Conservation (phyloP, 2,888 invertebrate species). For the Parascotia fuliginaria region DNA sequence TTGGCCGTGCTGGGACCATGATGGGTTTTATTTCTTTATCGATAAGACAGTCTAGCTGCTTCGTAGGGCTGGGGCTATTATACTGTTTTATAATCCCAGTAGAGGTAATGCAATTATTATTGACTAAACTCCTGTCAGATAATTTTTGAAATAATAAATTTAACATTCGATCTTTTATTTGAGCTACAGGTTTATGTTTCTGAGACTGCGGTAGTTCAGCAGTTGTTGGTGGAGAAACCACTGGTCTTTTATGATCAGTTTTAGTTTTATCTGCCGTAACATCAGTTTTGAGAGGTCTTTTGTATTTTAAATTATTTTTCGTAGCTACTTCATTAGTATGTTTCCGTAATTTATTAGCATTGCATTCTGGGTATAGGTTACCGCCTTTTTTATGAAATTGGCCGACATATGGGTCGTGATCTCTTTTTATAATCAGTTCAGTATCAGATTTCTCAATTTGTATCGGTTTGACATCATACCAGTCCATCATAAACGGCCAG, state of each 20-base stretch:
- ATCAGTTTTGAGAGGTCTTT: slow-evolving; percentile 2
- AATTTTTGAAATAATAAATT: slow-evolving; percentile 63
- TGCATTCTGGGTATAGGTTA: neutral
- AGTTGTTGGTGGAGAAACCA: slow-evolving; percentile 21
- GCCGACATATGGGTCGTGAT: neutral
- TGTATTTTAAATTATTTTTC: neutral
- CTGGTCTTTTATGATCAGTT: slow-evolving; percentile 15
- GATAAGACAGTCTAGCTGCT: slow-evolving; percentile 20
- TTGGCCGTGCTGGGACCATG: neutral
- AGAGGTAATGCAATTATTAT: slow-evolving; percentile 17
- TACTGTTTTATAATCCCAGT: neutral
- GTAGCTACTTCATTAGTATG: neutral
- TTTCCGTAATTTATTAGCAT: neutral
- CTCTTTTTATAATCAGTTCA: neutral
- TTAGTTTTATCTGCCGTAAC: slow-evolving; percentile 18
- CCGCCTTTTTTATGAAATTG: neutral
- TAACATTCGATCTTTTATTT: slow-evolving; percentile 66
- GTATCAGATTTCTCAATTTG: neutral
- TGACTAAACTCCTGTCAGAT: slow-evolving; percentile 26
- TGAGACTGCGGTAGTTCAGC: slow-evolving; percentile 28
- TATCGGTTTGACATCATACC: slow-evolving; percentile 40
- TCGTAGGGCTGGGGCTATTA: slow-evolving; percentile 1
- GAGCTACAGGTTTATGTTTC: slow-evolving; percentile 52
- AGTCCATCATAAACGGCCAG: slow-evolving; percentile 75
- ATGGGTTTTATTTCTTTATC: neutral